Evolutionary conservation across 2,113 vertebrate genomes (phyloP), one percentile per base, ranked within the genome.

Genomic region (Pituophis catenifer): DNA sequence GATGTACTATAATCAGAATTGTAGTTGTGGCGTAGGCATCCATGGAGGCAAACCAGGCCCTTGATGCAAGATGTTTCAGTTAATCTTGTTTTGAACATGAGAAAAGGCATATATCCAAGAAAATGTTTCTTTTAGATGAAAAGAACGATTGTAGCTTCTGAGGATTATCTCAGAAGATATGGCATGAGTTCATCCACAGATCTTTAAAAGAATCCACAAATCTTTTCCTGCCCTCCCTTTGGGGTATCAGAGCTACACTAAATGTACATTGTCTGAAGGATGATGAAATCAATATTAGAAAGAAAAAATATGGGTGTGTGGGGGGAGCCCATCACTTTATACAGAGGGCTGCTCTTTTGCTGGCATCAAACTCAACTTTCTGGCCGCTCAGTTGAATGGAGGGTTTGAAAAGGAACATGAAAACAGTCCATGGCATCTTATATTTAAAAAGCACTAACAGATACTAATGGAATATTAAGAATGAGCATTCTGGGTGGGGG

Each of bases 381-480:
- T 0, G 3, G 70, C 53, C 57, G 21, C 52, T 86, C 59, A 85
- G 58, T 48, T 92, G 23, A 89, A 50, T 1, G 13, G 75, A 44
- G 0, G 0, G 1, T 12, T 2, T 0, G 13, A 23, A 38, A 85
- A 58, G 17, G 75, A 87, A n/a, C 13, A 38, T 91, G 89, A 94
- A 89, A 0, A 91, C 75, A 53, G 2, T 12, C 0, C 0, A 2
- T 52, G 3, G 0, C 8, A 59, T 91, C 81, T 50, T n/a, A 92
- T 93, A 55, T 52, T 81, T 10, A 90, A 94, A 88, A 0, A 5
- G 38, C 89, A 88, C 38, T 52, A 94, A 89, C 91, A 90, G 85
- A 48, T 88, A 15, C 89, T 91, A 92, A 91, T 90, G 87, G 90
- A 88, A 94, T 88, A 90, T 65, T 44, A 81, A 55, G 59, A 50